These are phyloP conservation scores for Tragulus kanchil DNA, from an alignment of 2,113 vertebrate species.

Conservation along the genomic window DNA sequence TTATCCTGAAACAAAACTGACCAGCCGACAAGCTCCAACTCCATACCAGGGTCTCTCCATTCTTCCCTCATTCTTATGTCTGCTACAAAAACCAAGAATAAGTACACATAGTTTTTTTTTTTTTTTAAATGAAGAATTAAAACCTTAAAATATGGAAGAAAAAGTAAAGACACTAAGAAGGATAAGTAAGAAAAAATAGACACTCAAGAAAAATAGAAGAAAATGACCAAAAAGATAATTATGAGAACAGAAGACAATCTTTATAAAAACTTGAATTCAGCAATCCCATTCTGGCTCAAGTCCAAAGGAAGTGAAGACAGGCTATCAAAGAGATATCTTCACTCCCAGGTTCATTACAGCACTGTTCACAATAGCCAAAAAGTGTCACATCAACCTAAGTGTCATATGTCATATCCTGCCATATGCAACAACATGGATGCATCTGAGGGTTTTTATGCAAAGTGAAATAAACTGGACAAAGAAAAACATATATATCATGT, in stretches of 20 bases:
- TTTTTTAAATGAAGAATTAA: neutral
- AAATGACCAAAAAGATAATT: neutral
- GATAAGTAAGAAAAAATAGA: neutral
- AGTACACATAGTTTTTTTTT: neutral
- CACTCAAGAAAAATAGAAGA: neutral
- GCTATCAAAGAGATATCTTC: neutral
- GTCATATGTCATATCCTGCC: neutral
- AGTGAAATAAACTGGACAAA: neutral
- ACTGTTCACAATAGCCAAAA: neutral
- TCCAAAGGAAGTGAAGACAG: neutral
- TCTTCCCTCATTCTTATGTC: neutral
- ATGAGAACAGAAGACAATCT: neutral
- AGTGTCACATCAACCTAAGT: neutral
- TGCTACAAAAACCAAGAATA: neutral
- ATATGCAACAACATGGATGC: neutral
- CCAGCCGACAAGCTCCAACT: neutral
- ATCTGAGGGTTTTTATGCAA: neutral
- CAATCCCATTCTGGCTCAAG: neutral
- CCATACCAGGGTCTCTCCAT: neutral
- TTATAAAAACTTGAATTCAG: neutral
- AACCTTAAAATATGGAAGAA: conserved; percentile 2
- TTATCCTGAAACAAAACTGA: neutral
- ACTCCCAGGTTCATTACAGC: neutral
- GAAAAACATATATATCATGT: neutral
- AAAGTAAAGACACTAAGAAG: neutral